Base-by-base conservation (phyloP, 2,797 vertebrate species). In the Gymnoscopelus braueri region DNA sequence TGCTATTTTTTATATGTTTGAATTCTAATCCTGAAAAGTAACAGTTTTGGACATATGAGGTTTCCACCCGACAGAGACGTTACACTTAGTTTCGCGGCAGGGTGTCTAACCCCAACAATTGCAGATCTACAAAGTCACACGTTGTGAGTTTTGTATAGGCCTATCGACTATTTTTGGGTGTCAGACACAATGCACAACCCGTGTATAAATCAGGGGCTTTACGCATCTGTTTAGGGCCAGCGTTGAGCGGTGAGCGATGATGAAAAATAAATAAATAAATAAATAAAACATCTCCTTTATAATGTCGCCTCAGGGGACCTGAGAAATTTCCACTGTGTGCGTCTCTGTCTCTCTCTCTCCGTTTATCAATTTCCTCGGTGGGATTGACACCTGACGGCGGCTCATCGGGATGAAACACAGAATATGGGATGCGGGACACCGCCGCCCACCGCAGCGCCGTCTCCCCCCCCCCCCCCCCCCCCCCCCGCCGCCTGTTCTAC, bases 311-410 rank as follows among this genome's bases (percentile, higher is more conserved):
- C 19, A 39, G 62, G 32, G 65, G 44, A 65, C 49, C 57, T 56
- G 56, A 66, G 53, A 68, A 19, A 53, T 10, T 63, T 67, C 67
- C 56, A 60, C 69, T 19, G 19, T 19, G 58, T 76, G 66, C 63
- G 76, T 48, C 53, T 19, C 64, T 83, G 73, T 58, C 44, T 29
- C 26, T 29, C 2, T 29, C 57, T 77, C 59, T 77, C 53, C 48
- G 57, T 80, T 86, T 80, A 81, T 79, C 81, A 49, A 72, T 76
- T 86, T 88, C 59, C 69, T 62, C 63, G 35, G 15, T 57, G 54
- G 64, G 81, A 83, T 59, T 81, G 82, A 87, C 85, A 84, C 70
- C 78, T 81, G 89, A 86, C 87, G 81, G 80, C 56, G 49, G 68
- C 77, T 87, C 66, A 78, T 84, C 77, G 79, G 62, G 65, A 78